A percentile compares a stretch with the other conserved stretches of the same genome.
These are phyloP conservation scores for Cynodonichthys magdalenae DNA, from an alignment of 2,797 vertebrate genomes.

Conservation along the genomic window DNA sequence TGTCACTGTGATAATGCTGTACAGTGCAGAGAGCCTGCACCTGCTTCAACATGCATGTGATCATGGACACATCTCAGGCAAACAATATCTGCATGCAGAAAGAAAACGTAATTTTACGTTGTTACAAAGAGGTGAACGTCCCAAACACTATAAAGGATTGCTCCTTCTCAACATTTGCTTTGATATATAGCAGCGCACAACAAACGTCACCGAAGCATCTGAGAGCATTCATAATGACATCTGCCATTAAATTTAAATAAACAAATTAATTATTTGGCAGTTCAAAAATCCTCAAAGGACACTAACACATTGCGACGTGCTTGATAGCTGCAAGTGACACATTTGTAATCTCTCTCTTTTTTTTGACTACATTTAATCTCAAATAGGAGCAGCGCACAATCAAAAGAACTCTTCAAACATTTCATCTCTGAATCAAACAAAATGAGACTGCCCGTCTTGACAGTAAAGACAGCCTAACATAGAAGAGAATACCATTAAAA, in stretches of 20 bases:
- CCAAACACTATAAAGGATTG: constrained; percentile 37
- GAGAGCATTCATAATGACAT: constrained; percentile 70
- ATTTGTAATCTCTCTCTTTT: constrained; percentile 77
- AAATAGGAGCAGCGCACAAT: constrained; percentile 71
- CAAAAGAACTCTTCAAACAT: constrained; percentile 78
- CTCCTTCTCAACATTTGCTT: constrained; percentile 65
- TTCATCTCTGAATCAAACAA: constrained; percentile 75
- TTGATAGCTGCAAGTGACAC: constrained; percentile 75
- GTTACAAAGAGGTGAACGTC: constrained; percentile 35
- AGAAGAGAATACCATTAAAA: constrained; percentile 80
- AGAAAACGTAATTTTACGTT: constrained; percentile 44
- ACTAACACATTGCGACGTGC: constrained; percentile 68
- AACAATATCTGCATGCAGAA: constrained; percentile 21
- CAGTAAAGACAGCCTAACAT: constrained; percentile 69
- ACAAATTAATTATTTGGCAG: constrained; percentile 70
- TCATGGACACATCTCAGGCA: constrained; percentile 32
- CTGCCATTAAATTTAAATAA: constrained; percentile 74
- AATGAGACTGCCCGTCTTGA: constrained; percentile 74
- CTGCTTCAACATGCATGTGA: constrained; percentile 55
- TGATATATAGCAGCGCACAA: constrained; percentile 58
- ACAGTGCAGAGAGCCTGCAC: constrained; percentile 42
- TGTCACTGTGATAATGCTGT: constrained; percentile 75
- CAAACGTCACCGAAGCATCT: constrained; percentile 68
- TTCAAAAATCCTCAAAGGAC: constrained; percentile 75
- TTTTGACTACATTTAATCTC: constrained; percentile 72